A percentile compares a stretch with the other conserved stretches of the same genome.
Evolutionary conservation across 2,797 vertebrate species (phyloP).

Genomic region (Odontamblyopus rebecca): DNA sequence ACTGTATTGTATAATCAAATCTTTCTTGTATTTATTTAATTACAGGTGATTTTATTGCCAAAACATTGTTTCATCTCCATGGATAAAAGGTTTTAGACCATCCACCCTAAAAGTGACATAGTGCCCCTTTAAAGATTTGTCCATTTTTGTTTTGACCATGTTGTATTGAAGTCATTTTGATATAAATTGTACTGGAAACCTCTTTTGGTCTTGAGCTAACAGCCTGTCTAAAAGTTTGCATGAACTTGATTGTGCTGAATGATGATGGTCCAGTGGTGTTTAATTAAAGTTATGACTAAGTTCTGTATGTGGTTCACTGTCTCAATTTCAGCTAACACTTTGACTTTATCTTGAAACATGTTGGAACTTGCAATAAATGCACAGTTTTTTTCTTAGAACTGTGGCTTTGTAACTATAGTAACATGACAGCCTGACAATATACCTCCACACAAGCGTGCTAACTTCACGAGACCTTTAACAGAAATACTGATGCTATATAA

Average conservation of each 20-base stretch:
- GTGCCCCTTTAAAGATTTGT: too few relatives aligned
- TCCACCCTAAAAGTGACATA: too few relatives aligned
- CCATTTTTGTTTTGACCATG: too few relatives aligned
- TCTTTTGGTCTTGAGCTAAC: neutral
- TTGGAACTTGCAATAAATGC: conserved; percentile 41
- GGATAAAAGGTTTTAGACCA: too few relatives aligned
- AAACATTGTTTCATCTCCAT: too few relatives aligned
- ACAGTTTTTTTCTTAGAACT: conserved; percentile 58
- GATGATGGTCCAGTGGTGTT: conserved; percentile 20
- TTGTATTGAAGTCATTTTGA: conserved; percentile 4
- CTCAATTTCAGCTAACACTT: conserved; percentile 29
- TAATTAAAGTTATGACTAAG: conserved; percentile 30
- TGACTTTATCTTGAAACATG: conserved; percentile 33
- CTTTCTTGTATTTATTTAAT: too few relatives aligned
- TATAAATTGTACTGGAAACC: neutral
- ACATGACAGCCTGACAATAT: conserved; percentile 59
- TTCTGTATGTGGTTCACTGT: conserved; percentile 33
- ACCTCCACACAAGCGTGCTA: neutral
- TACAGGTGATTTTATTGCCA: too few relatives aligned
- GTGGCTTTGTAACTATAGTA: conserved; percentile 68
- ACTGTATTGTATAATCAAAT: too few relatives aligned
- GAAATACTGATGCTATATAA: too few relatives aligned
- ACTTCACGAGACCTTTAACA: neutral
- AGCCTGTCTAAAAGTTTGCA: conserved; percentile 17
- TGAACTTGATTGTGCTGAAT: conserved; percentile 16